These are phyloP conservation scores for Aldabrachelys gigantea DNA, from an alignment of 2,113 vertebrate species.

Conservation along the genomic window DNA sequence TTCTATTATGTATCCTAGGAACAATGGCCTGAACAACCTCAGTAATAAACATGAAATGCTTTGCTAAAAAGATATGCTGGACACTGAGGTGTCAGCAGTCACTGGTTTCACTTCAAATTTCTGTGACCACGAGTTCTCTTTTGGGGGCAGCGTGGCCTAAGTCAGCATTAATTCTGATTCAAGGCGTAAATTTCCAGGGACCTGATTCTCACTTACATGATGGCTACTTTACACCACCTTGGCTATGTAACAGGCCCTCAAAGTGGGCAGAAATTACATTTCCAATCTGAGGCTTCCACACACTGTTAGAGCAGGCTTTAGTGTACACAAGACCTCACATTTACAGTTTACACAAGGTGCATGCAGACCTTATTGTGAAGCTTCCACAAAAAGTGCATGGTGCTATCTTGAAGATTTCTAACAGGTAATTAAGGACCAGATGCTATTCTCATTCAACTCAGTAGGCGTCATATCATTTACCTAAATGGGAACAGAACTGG, in stretches of 20 bases:
- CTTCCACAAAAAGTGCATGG: neutral
- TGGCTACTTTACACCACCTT: neutral
- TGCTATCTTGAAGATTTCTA: neutral
- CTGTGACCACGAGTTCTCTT: neutral
- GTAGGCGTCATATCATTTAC: neutral
- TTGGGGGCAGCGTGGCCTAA: neutral
- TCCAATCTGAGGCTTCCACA: neutral
- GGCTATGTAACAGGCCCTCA: neutral
- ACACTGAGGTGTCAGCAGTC: neutral
- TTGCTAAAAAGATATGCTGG: neutral
- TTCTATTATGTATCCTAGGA: neutral
- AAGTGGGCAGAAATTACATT: rapidly evolving
- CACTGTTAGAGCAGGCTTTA: rapidly evolving
- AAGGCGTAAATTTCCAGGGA: neutral
- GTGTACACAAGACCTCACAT: rapidly evolving
- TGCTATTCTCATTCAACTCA: neutral
- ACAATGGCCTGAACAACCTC: neutral
- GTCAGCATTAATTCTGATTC: neutral
- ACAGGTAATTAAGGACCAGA: neutral
- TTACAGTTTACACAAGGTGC: neutral
- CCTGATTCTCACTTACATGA: neutral
- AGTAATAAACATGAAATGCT: neutral
- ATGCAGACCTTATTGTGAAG: rapidly evolving
- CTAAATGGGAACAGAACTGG: rapidly evolving
- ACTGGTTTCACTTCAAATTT: neutral